A percentile compares a stretch with the other conserved stretches of the same genome.
Conservation (phyloP, 2,888 invertebrate species). For the Patella depressa region DNA sequence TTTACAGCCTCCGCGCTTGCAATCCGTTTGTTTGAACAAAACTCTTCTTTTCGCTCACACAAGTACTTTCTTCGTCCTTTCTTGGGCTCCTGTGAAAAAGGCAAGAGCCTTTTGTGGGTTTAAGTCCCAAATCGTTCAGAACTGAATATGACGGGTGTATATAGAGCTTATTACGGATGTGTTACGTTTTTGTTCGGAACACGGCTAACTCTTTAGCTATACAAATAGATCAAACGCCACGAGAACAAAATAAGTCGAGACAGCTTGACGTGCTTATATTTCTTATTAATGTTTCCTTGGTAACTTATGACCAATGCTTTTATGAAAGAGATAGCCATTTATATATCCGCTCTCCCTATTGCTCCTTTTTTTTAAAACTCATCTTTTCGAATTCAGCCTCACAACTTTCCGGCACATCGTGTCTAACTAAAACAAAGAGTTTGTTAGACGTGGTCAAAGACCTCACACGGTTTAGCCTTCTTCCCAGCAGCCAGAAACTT, state of each 20-base stretch:
- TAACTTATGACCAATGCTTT: too few relatives aligned
- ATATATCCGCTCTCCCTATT: too few relatives aligned
- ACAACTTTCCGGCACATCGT: too few relatives aligned
- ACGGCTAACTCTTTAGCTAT: not conserved
- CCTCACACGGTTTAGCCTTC: conserved; percentile 6
- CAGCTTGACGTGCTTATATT: too few relatives aligned
- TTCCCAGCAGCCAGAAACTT: not conserved
- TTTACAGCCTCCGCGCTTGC: not conserved
- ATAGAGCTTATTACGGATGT: conserved; percentile 13
- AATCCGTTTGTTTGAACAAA: conserved; percentile 6
- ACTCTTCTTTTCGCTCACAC: not conserved
- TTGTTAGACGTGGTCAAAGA: not conserved
- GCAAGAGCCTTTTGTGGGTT: not conserved
- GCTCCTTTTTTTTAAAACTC: too few relatives aligned
- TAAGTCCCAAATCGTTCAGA: not conserved
- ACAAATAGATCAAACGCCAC: not conserved
- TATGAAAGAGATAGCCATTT: too few relatives aligned
- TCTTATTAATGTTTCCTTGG: too few relatives aligned
- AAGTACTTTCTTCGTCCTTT: not conserved
- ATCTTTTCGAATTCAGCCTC: too few relatives aligned
- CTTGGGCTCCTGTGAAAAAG: not conserved
- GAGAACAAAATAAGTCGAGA: too few relatives aligned
- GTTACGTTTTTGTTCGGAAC: conserved; percentile 7
- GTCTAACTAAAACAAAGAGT: not conserved
- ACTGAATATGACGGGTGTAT: not conserved